Conservation (phyloP, 2,888 invertebrate genomes). For the Phaonia tiefii region DNA sequence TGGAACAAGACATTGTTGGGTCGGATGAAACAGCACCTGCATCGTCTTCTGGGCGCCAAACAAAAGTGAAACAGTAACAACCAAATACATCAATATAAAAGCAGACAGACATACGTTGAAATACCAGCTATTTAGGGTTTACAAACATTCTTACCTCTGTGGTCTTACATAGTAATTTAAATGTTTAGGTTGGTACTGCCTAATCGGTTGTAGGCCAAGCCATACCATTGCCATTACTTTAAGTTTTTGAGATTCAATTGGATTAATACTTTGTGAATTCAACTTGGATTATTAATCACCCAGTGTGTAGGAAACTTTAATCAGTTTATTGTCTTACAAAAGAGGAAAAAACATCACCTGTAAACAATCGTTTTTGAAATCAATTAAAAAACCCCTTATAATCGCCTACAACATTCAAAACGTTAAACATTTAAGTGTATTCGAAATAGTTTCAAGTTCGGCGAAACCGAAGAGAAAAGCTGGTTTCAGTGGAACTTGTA, state of each 20-base stretch:
- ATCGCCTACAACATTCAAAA: too few species aligned
- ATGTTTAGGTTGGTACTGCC: conserved; percentile 19
- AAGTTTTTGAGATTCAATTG: not conserved
- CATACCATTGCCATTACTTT: conserved; percentile 30
- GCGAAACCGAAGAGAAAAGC: too few species aligned
- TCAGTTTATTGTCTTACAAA: conserved; percentile 12
- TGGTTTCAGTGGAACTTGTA: too few species aligned
- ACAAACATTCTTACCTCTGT: not conserved
- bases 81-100: not conserved
- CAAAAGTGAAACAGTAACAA: not conserved
- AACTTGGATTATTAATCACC: conserved; percentile 46
- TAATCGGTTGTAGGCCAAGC: conserved; percentile 8
- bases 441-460: too few species aligned
- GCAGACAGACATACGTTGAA: not conserved
- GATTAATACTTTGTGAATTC: not conserved
- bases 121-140: not conserved
- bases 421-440: too few species aligned
- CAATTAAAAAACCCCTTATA: too few species aligned
- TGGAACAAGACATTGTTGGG: conserved; percentile 1
- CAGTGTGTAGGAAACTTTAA: not conserved
- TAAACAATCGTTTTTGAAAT: too few species aligned
- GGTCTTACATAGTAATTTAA: too few species aligned
- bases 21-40: conserved; percentile 34
- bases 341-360: conserved; percentile 24
- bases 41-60: conserved; percentile 7